phyloP scores from a whole-genome alignment of 2,888 invertebrate genomes.

The Drosophila mettleri region DNA sequence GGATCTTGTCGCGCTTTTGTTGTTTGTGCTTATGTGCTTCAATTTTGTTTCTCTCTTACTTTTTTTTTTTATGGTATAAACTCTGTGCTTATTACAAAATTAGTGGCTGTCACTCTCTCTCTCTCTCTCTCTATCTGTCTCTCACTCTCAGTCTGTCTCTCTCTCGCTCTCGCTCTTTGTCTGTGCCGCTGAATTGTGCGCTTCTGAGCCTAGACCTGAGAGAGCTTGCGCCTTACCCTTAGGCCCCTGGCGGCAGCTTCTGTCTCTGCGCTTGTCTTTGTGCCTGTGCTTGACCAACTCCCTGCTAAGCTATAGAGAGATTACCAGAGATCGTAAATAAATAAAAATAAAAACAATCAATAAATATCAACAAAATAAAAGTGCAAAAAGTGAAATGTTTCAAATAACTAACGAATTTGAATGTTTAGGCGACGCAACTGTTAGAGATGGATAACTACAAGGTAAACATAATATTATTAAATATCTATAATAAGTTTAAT shows the following conservation, averaged over 20 bases:
- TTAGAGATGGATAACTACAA: constrained; percentile 67
- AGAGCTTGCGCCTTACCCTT: constrained; percentile 28
- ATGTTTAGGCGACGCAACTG: constrained; percentile 64
- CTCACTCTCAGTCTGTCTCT: constrained; percentile 9
- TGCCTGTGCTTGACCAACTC: constrained; percentile 38
- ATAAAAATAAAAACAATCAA: not conserved
- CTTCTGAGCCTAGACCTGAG: constrained; percentile 26
- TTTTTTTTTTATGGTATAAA: constrained; percentile 46
- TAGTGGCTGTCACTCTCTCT: constrained; percentile 32
- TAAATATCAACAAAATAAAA: not conserved
- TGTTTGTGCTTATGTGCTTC: constrained; percentile 74
- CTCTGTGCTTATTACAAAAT: constrained; percentile 56
- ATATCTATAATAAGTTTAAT: not conserved
- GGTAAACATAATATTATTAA: constrained; percentile 49
- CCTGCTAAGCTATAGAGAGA: constrained; percentile 53
- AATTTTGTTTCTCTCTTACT: constrained; percentile 18
- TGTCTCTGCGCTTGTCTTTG: constrained; percentile 29
- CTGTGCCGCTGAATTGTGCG: constrained; percentile 28
- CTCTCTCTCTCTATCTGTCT: constrained; percentile 9
- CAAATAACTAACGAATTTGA: constrained; percentile 41
- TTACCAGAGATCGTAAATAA: constrained; percentile 26
- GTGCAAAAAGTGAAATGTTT: constrained; percentile 23
- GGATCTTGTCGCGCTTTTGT: constrained; percentile 75
- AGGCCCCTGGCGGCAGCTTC: constrained; percentile 27
- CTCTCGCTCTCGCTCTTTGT: constrained; percentile 4